A percentile compares a stretch with the other conserved stretches of the same genome.
Evolutionary conservation across 2,888 invertebrate species (phyloP).

Genomic region (Physocephala rufipes): DNA sequence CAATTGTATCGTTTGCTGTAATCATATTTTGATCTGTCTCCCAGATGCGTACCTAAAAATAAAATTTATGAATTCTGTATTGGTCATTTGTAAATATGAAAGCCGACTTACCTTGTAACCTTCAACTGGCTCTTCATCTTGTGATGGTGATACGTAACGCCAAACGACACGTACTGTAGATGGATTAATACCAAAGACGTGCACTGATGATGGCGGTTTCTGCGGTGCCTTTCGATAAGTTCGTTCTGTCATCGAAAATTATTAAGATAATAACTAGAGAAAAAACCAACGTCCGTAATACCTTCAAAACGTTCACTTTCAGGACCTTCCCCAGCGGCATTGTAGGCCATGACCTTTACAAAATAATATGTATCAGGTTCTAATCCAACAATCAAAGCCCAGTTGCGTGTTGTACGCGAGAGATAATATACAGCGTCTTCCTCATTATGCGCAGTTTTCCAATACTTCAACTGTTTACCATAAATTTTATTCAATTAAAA

Average conservation of each 20-base stretch:
- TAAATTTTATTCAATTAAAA: slow-evolving; percentile 1
- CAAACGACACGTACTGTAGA: slow-evolving; percentile 89
- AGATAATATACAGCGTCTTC: slow-evolving; percentile 85
- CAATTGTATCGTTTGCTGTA: slow-evolving; percentile 85
- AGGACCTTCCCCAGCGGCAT: slow-evolving; percentile 94
- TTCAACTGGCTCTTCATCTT: slow-evolving; percentile 91
- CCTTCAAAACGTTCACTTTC: slow-evolving; percentile 89
- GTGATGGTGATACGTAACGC: slow-evolving; percentile 91
- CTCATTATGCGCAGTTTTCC: slow-evolving; percentile 80
- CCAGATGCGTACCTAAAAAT: slow-evolving; percentile 80
- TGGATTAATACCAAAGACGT: slow-evolving; percentile 83
- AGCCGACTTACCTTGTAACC: slow-evolving; percentile 79
- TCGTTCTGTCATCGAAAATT: slow-evolving; percentile 69
- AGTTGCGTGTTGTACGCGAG: slow-evolving; percentile 82
- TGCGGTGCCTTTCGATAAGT: slow-evolving; percentile 92
- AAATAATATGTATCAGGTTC: slow-evolving; percentile 92
- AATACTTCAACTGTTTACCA: slow-evolving; percentile 80
- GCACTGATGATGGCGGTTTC: slow-evolving; percentile 92
- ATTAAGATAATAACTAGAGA: slow-evolving; percentile 29
- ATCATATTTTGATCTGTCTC: slow-evolving; percentile 94
- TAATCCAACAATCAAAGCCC: slow-evolving; percentile 92
- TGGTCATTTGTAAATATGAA: not conserved
- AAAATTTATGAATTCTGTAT: slow-evolving; percentile 1
- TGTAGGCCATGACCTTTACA: slow-evolving; percentile 95
- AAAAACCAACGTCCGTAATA: no score